These are phyloP conservation scores for Palythoa grandis DNA, from an alignment of 92 coral and sea anemone genomes.

Conservation along the genomic window DNA sequence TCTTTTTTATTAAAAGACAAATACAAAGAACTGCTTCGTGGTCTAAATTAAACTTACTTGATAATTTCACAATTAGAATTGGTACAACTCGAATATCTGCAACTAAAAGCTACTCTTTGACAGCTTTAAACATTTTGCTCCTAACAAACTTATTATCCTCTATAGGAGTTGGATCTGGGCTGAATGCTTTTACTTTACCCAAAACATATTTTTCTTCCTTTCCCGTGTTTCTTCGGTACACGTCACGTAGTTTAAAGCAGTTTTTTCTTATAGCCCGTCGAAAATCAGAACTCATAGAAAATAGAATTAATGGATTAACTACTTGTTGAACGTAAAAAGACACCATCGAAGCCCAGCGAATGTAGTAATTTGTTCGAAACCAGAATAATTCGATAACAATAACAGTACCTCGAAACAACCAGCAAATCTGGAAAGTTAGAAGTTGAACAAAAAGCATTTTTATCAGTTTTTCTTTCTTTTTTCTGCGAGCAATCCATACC, in stretches of 20 bases:
- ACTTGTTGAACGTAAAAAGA: constrained; percentile 78
- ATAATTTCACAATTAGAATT: too few relatives aligned
- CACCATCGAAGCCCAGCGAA: constrained; percentile 55
- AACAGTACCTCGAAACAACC: constrained; percentile 30
- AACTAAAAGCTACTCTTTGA: neutral
- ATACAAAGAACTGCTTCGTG: too few relatives aligned
- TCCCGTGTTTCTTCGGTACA: neutral
- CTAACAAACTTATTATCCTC: neutral
- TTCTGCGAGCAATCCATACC: constrained; percentile 44
- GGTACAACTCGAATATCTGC: neutral
- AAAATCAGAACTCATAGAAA: constrained; percentile 77
- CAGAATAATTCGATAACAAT: neutral
- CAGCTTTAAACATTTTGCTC: neutral
- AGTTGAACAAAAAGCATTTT: constrained; percentile 61
- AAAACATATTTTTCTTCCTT: constrained; percentile 4
- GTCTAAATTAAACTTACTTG: neutral
- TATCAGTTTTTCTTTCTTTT: constrained; percentile 63
- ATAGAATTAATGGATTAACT: constrained; percentile 72
- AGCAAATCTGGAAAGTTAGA: constrained; percentile 42
- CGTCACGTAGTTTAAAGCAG: neutral
- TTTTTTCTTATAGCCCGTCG: constrained; percentile 35
- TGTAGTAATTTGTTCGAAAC: constrained; percentile 23
- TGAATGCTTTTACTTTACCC: neutral
- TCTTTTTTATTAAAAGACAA: too few relatives aligned
- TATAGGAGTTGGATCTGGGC: constrained; percentile 14